Evolutionary conservation across 2,888 invertebrate species (phyloP).

Genomic region (Xanthia togata): DNA sequence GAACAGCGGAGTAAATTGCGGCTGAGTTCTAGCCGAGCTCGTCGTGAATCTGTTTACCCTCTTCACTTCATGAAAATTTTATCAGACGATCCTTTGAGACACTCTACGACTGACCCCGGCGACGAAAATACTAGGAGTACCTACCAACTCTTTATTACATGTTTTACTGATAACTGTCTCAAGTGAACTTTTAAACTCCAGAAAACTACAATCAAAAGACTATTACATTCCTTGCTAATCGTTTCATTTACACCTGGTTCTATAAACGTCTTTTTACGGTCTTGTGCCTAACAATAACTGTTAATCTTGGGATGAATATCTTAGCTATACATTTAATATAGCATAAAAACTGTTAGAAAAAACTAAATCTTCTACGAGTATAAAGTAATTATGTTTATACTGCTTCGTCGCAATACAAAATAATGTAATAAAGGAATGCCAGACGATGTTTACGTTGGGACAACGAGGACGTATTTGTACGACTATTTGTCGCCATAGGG

Average conservation of each 20-base stretch:
- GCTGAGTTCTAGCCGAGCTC: conserved; percentile 28
- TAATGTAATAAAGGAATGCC: conserved; percentile 10
- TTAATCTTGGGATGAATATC: conserved; percentile 23
- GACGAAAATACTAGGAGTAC: conserved; percentile 1
- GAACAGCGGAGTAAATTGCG: conserved; percentile 20
- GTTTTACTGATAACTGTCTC: neutral
- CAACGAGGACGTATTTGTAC: conserved; percentile 7
- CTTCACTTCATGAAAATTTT: conserved; percentile 49
- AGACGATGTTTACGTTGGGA: conserved; percentile 26
- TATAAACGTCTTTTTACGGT: neutral
- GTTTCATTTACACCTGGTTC: too few relatives aligned
- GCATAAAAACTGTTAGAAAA: conserved; percentile 19
- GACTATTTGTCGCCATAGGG: conserved; percentile 20
- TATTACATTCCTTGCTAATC: too few relatives aligned
- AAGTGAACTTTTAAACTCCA: neutral
- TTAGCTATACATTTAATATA: conserved; percentile 30
- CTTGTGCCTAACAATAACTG: neutral
- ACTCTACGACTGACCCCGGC: neutral
- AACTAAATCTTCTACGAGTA: conserved; percentile 2
- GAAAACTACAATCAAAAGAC: conserved; percentile 3
- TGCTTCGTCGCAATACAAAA: conserved; percentile 14
- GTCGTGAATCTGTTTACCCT: conserved; percentile 33
- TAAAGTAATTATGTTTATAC: conserved; percentile 27
- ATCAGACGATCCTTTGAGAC: conserved; percentile 29
- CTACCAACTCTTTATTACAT: conserved; percentile 17